Evolutionary conservation across 2,888 invertebrate genomes (phyloP), one percentile per base, ranked within the genome.

Genomic region (Nezara viridula): DNA sequence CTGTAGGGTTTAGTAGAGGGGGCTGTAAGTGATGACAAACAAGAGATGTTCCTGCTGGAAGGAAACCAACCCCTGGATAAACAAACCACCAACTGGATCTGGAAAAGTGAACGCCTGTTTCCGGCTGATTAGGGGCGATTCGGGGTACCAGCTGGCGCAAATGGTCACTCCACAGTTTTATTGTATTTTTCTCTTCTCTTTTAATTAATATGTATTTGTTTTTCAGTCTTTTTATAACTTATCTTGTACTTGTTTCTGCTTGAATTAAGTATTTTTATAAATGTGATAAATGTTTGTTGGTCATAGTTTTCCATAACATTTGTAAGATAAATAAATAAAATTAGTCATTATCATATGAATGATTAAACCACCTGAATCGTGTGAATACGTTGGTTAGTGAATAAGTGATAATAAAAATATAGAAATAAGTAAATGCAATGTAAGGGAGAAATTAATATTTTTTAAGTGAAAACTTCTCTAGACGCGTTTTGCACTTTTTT

Each of bases 51-150:
- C 81, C 81, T n/a, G 16, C 81, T 81, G 81, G 81, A 81, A 81
- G 81, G 81, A 81, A 81, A 81, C 81, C 81, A 81, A n/a, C 81
- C 81, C 81, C n/a, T 81, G 81, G 81, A 44, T 81, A 81, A 81
- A 81, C 81, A 81, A 81, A 81, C 81, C 44, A 47, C 81, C 81
- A 81, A 81, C 81, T 81, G 81, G 81, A 47, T 81, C 81, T 81
- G 44, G 81, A 81, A 81, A 44, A 81, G 40, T 81, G 81, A 44
- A n/a, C 44, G 81, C 44, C 77, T 81, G n/a, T 81, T 81, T 81
- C 81, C 40, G 44, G 19, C 81, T 73, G 81, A 81, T 81, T 81
- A 81, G 81, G 81, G 66, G 37, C 27, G 27, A 60, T 60, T 60
- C 60, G 27, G 60, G 12, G 60, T 27, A 73, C 19, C 66, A 73